Evolutionary conservation across 2,888 invertebrate genomes (phyloP).

Genomic region (Emmelina monodactyla): DNA sequence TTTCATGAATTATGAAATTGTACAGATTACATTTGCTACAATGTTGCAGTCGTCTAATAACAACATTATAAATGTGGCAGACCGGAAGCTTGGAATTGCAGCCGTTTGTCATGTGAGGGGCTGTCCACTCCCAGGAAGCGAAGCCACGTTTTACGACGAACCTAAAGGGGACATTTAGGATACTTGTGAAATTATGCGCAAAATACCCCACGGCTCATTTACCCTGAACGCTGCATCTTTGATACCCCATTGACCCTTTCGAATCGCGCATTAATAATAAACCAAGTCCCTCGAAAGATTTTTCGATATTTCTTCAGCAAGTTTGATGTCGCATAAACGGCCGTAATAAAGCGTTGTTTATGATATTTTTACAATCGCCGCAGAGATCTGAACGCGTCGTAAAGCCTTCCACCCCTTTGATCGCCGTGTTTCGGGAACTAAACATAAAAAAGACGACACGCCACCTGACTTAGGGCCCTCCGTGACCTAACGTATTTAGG

Average conservation of each 20-base stretch:
- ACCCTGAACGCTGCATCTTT: constrained; percentile 44
- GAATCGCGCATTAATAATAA: constrained; percentile 39
- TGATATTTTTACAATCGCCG: constrained; percentile 19
- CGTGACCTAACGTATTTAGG: constrained; percentile 58
- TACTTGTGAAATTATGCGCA: constrained; percentile 48
- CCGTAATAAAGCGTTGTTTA: constrained; percentile 27
- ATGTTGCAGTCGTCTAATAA: too few species aligned
- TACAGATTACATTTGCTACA: too few species aligned
- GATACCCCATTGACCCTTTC: constrained; percentile 43
- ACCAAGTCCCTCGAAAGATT: constrained; percentile 22
- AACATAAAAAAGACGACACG: constrained; percentile 12
- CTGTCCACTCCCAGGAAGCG: constrained; percentile 22
- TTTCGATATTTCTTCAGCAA: constrained; percentile 1
- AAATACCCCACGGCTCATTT: constrained; percentile 56
- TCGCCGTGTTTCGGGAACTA: constrained; percentile 13
- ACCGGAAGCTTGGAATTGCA: not conserved
- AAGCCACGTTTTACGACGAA: constrained; percentile 13
- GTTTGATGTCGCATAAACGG: constrained; percentile 3
- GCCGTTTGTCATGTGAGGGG: constrained; percentile 14
- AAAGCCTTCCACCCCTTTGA: constrained; percentile 18
- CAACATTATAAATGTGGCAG: not conserved
- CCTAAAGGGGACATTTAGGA: constrained; percentile 24
- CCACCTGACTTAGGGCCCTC: constrained; percentile 23
- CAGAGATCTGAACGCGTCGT: constrained; percentile 8
- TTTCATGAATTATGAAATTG: too few species aligned